Evolutionary conservation across 1,140 invertebrate species (phyloP).

Genomic region (Gyrodactylus salaris): DNA sequence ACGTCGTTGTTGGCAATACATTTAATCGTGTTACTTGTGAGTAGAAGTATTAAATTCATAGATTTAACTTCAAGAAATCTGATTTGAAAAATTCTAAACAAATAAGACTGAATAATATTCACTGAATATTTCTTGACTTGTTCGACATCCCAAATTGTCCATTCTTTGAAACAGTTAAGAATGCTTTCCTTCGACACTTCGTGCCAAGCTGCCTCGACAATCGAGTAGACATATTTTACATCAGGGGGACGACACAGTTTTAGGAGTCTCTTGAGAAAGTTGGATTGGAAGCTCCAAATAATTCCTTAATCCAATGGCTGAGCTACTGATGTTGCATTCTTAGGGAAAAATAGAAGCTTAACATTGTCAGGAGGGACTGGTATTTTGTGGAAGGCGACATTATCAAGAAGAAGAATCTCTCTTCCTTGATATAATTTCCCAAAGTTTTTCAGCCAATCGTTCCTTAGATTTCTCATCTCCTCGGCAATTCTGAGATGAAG

Average conservation of each 20-base stretch:
- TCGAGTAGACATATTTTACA: neutral
- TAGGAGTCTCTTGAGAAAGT: conserved; percentile 4
- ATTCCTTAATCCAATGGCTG: conserved; percentile 23
- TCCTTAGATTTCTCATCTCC: too few relatives aligned
- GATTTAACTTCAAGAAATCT: too few relatives aligned
- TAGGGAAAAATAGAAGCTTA: conserved; percentile 18
- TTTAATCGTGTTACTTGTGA: too few relatives aligned
- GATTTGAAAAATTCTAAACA: too few relatives aligned
- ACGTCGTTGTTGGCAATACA: too few relatives aligned
- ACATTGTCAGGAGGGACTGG: conserved; percentile 12
- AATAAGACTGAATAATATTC: too few relatives aligned
- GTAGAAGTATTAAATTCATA: too few relatives aligned
- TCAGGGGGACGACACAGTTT: neutral
- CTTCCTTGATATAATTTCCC: neutral
- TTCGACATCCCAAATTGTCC: too few relatives aligned
- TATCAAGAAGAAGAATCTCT: neutral
- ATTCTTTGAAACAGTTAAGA: neutral
- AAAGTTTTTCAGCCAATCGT: too few relatives aligned
- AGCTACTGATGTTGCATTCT: conserved; percentile 19
- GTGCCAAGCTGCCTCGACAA: neutral
- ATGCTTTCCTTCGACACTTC: neutral
- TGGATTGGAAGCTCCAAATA: conserved; percentile 15
- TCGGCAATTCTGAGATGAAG: too few relatives aligned
- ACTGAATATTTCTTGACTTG: too few relatives aligned
- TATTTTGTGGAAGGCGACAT: neutral